phyloP scores from a whole-genome alignment of 1,140 invertebrate genomes.

The Branchinecta lynchi region DNA sequence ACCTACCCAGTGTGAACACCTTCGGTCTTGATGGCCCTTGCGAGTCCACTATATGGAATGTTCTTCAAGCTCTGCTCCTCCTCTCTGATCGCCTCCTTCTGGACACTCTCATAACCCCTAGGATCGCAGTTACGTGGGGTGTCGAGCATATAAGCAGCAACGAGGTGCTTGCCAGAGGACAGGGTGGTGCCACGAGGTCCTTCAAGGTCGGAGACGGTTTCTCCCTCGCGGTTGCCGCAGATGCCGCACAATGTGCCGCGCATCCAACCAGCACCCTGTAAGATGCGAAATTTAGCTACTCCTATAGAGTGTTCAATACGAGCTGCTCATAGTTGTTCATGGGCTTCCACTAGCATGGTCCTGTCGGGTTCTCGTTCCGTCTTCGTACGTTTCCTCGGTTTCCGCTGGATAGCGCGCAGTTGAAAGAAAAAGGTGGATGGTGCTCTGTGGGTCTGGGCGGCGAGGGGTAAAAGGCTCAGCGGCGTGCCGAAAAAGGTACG shows the following conservation, averaged over 20 bases:
- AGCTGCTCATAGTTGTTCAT: no score
- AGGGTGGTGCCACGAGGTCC: constrained; percentile 18
- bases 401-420: no score
- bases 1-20: not conserved
- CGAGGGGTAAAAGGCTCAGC: no score
- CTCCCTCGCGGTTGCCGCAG: constrained; percentile 21
- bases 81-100: not conserved
- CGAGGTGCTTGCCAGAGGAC: not conserved
- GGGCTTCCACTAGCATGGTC: no score
- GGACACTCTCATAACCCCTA: not conserved
- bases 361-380: no score
- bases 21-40: not conserved
- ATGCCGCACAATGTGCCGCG: constrained; percentile 21
- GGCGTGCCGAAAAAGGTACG: no score
- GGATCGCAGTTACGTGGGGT: not conserved
- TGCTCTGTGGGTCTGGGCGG: no score
- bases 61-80: not conserved
- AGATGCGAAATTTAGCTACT: no score
- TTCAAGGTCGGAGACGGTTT: constrained; percentile 19
- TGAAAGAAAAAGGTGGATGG: no score
- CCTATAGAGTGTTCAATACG: no score
- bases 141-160: not conserved
- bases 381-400: no score
- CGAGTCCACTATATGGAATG: not conserved
- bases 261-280: not conserved